A percentile compares a stretch with the other conserved stretches of the same genome.
Evolutionary conservation across 2,888 invertebrate genomes (phyloP).

Genomic region (Troides aeacus): DNA sequence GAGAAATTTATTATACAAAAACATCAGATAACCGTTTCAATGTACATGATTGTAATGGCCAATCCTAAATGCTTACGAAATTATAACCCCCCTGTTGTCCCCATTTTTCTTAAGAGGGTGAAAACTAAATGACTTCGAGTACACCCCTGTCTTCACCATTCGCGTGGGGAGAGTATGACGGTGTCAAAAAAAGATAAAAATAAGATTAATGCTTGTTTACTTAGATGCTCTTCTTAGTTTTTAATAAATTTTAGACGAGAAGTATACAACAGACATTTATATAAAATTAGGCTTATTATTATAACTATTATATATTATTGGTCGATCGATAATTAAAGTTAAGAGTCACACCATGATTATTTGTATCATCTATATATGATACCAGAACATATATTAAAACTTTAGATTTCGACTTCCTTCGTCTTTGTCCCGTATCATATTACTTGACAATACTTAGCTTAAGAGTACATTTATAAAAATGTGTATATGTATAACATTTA

Average conservation of each 20-base stretch:
- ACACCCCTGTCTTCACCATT: slow-evolving; percentile 71
- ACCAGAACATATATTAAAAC: too few relatives aligned
- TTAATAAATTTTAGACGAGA: too few relatives aligned
- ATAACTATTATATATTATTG: too few relatives aligned
- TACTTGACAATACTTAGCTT: too few relatives aligned
- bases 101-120: slow-evolving; percentile 67
- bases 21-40: slow-evolving; percentile 38
- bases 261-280: slow-evolving; percentile 37
- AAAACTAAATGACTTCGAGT: slow-evolving; percentile 67
- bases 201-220: slow-evolving; percentile 72
- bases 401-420: too few relatives aligned
- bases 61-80: slow-evolving; percentile 26
- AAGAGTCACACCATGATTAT: too few relatives aligned
- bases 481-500: too few relatives aligned
- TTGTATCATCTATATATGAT: too few relatives aligned
- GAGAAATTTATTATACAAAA: background rate
- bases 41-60: slow-evolving; percentile 36
- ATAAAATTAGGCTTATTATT: background rate
- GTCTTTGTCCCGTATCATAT: too few relatives aligned
- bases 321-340: too few relatives aligned
- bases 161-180: slow-evolving; percentile 70
- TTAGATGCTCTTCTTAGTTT: slow-evolving; percentile 38
- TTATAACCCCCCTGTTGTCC: slow-evolving; percentile 34
- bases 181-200: slow-evolving; percentile 80
- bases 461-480: too few relatives aligned